These are phyloP conservation scores for Nasua narica DNA, from an alignment of 2,797 vertebrate genomes.

Conservation along the genomic window DNA sequence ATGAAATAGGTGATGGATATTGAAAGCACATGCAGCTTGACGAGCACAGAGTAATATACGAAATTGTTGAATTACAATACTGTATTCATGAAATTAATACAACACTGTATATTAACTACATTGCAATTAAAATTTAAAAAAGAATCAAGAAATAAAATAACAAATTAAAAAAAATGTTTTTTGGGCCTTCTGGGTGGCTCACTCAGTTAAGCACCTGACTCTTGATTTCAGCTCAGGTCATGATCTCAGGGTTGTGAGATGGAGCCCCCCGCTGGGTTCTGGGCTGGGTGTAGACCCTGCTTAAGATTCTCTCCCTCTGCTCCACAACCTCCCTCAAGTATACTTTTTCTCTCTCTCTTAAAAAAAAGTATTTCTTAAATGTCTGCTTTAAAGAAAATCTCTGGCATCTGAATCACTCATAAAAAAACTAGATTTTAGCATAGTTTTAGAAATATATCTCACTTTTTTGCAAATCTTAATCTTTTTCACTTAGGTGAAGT, in stretches of 20 bases:
- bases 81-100: neutral
- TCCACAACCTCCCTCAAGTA: neutral
- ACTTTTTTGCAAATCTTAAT: neutral
- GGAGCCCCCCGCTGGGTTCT: neutral
- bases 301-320: neutral
- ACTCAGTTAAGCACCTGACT: neutral
- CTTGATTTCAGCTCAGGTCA: neutral
- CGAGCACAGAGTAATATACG: neutral
- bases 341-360: neutral
- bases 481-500: neutral
- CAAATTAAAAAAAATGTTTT: neutral
- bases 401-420: neutral
- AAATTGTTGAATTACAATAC: neutral
- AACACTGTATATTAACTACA: neutral
- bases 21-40: neutral
- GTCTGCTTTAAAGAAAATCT: neutral
- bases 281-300: neutral
- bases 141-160: neutral
- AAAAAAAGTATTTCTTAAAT: neutral
- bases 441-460: conserved; percentile 1
- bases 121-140: neutral
- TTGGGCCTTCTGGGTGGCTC: neutral
- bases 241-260: neutral
- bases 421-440: neutral
- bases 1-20: neutral